Evolutionary conservation across 2,797 vertebrate genomes (phyloP).

Genomic region (Syncerus caffer): DNA sequence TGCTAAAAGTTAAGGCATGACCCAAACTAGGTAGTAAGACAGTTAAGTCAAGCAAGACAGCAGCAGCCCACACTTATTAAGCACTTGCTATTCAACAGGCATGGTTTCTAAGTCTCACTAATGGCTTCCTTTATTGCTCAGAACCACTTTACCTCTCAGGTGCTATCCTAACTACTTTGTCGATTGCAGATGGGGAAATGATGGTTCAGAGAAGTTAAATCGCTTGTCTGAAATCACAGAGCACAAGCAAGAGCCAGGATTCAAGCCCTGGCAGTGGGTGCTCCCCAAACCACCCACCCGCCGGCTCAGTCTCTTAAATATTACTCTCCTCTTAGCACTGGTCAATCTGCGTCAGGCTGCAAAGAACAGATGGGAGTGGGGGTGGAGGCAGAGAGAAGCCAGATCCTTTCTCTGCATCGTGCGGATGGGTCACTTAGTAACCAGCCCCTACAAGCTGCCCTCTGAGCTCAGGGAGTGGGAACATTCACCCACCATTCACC

Average conservation of each 20-base stretch:
- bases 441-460: background rate
- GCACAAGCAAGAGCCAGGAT: background rate
- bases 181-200: background rate
- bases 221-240: background rate
- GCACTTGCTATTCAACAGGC: background rate
- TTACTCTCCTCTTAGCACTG: background rate
- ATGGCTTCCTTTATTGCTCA: background rate
- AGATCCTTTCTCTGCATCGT: too few relatives aligned
- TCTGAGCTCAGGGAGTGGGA: background rate
- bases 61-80: background rate
- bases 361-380: background rate
- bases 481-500: background rate
- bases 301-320: background rate
- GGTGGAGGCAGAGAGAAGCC: background rate
- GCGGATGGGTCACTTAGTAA: background rate
- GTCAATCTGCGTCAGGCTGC: background rate
- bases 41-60: background rate
- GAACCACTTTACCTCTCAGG: background rate
- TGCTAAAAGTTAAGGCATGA: background rate
- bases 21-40: background rate
- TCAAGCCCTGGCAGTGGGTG: background rate
- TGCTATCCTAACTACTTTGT: fast-evolving
- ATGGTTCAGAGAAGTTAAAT: background rate
- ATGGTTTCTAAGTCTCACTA: background rate
- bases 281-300: background rate